Evolutionary conservation across 2,113 vertebrate genomes (phyloP), one percentile per base, ranked within the genome.

Genomic region (Pelecanus crispus): DNA sequence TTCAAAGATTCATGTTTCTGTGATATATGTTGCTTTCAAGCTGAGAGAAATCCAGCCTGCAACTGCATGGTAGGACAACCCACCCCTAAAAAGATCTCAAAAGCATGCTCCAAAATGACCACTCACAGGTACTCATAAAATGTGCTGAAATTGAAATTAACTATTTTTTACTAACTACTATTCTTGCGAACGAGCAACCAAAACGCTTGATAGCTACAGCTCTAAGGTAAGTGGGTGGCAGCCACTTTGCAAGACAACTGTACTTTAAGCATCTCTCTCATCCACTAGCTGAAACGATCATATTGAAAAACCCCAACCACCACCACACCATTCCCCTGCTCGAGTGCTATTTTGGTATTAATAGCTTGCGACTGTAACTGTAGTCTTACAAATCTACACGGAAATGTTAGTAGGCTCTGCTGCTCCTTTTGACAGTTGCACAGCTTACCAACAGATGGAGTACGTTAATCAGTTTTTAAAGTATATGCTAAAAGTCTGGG

Each of bases 371-470:
- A 0, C 67, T 88, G 17, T 0, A 24, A 8, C 80, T 3, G 8
- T 4, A 65, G 47, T 15, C 78, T 59, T 22, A 67, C 77, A 67
- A 26, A 82, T 38, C 84, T n/a, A 34, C 42, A 15, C 1, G 29
- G 90, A 52, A 89, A 72, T 7, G 70, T 8, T 17, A 5, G 29
- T 1, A 28, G 66, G 88, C 44, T 80, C 38, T 58, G 85, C 71
- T 86, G 94, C 94, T 95, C 92, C 42, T 7, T 73, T 55, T 31
- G 94, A 73, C 75, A 88, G 53, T 81, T 45, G 59, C 86, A 83
- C 66, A 28, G 86, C 63, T 65, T 15, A 63, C 95, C 86, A 83
- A 96, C 95, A 96, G 95, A 95, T 96, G 96, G 96, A 84, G 95
- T 29, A 70, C 84, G 83, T n/a, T 84, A 86, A 94, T 86, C 83